A percentile compares a stretch with the other conserved stretches of the same genome.
Conservation (phyloP, 1,140 invertebrate genomes). For the Ridgeia piscesae region DNA sequence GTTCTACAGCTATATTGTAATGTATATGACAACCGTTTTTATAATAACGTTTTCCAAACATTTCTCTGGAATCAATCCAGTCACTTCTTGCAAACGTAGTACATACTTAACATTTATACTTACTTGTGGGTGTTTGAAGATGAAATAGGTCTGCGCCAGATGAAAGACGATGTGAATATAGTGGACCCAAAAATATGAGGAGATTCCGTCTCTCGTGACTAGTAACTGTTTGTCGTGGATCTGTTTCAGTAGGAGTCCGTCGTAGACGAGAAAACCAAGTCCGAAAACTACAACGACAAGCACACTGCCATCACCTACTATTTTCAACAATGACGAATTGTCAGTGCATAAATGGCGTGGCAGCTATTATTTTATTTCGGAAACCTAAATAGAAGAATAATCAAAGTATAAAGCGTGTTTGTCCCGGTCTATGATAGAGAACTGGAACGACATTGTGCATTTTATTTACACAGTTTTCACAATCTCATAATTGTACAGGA, state of each 20-base stretch:
- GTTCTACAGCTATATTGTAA: no score
- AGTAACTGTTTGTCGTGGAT: slow-evolving; percentile 2
- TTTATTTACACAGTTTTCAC: no score
- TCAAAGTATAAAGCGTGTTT: no score
- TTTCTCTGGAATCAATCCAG: background rate
- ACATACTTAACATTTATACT: background rate
- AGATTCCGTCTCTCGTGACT: slow-evolving; percentile 48
- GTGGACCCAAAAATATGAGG: slow-evolving; percentile 21
- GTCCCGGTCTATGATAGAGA: no score
- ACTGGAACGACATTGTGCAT: no score
- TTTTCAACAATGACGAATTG: background rate
- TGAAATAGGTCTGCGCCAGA: slow-evolving; percentile 27
- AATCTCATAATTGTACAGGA: no score
- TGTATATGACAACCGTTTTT: background rate
- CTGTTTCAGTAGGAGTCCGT: slow-evolving; percentile 49
- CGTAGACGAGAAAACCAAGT: slow-evolving; percentile 26
- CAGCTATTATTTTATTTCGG: no score
- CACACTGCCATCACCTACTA: background rate
- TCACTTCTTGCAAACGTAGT: background rate
- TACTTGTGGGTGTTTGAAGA: slow-evolving; percentile 29
- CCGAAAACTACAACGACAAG: slow-evolving; percentile 37
- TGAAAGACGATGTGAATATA: slow-evolving; percentile 21
- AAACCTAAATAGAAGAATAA: no score
- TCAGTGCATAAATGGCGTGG: no score
- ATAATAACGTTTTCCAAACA: background rate